A percentile compares a stretch with the other conserved stretches of the same genome.
phyloP scores from a whole-genome alignment of 2,113 vertebrate species.

The Hypocryptadius cinnamomeus region DNA sequence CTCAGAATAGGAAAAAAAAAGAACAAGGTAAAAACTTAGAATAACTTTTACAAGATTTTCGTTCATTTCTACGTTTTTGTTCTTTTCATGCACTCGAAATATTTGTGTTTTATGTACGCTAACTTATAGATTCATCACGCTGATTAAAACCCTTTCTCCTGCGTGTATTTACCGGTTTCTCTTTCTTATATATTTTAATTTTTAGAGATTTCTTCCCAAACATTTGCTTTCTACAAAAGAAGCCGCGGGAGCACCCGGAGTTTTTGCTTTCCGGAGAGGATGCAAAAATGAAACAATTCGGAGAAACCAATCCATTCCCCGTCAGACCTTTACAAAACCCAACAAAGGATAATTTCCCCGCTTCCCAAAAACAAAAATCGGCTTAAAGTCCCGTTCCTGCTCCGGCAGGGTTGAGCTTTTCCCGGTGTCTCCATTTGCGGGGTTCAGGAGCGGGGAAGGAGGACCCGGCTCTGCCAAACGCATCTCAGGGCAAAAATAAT shows the following conservation, averaged over 20 bases:
- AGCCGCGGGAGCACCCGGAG: not conserved
- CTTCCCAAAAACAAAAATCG: not conserved
- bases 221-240: not conserved
- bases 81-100: not conserved
- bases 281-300: not conserved
- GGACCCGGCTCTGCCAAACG: not conserved
- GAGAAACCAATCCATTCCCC: not conserved
- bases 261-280: not conserved
- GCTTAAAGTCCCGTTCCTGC: not conserved
- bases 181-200: not conserved
- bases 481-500: not conserved
- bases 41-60: not conserved
- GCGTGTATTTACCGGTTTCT: accelerated
- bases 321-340: not conserved
- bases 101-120: not conserved
- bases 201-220: not conserved
- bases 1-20: accelerated
- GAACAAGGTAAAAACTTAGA: not conserved
- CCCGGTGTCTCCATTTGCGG: not conserved
- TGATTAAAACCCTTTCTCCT: not conserved
- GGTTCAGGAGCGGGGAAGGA: not conserved
- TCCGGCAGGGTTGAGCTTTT: not conserved
- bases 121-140: not conserved
- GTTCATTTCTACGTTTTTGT: not conserved
- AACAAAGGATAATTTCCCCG: accelerated